Percentiles rank a stretch among this genome's conserved stretches.
Conservation (phyloP, 2,113 vertebrate species). For the Pluvialis apricaria region DNA sequence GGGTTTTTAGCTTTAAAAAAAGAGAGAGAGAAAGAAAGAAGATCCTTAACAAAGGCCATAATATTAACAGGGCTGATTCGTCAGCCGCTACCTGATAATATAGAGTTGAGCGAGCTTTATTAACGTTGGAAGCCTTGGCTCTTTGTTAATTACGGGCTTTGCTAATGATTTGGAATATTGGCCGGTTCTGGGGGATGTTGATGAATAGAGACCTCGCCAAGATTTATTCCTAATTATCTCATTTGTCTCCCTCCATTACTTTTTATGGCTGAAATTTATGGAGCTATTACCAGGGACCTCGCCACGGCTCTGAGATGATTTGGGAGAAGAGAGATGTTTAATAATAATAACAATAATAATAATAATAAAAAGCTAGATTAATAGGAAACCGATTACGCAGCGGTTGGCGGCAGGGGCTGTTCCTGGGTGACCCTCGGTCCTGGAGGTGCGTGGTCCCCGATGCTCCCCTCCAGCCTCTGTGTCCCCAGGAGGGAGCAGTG, state of each 20-base stretch:
- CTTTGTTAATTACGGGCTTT: constrained; percentile 93
- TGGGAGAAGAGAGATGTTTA: constrained; percentile 71
- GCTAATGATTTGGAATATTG: constrained; percentile 99
- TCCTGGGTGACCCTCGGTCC: not conserved
- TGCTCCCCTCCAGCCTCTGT: not conserved
- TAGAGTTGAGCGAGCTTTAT: constrained; percentile 89
- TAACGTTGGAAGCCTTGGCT: constrained; percentile 89
- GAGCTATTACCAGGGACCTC: constrained; percentile 87
- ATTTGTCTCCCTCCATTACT: constrained; percentile 99
- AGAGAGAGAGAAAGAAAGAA: not conserved
- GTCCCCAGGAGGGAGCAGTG: not conserved
- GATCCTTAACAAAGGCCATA: constrained; percentile 89
- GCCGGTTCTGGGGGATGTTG: constrained; percentile 92
- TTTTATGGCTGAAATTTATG: constrained; percentile 99
- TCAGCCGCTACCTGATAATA: constrained; percentile 92
- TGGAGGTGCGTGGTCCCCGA: rapidly evolving
- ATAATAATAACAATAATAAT: constrained; percentile 78
- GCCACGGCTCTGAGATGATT: constrained; percentile 33
- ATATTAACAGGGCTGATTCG: constrained; percentile 86
- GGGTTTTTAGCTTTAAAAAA: constrained; percentile 87
- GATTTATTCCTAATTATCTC: constrained; percentile 99
- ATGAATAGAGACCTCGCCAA: constrained; percentile 94
- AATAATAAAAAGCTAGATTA: constrained; percentile 46
- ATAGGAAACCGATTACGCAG: not conserved
- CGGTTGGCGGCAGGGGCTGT: not conserved